Base-by-base conservation (phyloP, 2,113 vertebrate species). In the Xyliphius kryptos region DNA sequence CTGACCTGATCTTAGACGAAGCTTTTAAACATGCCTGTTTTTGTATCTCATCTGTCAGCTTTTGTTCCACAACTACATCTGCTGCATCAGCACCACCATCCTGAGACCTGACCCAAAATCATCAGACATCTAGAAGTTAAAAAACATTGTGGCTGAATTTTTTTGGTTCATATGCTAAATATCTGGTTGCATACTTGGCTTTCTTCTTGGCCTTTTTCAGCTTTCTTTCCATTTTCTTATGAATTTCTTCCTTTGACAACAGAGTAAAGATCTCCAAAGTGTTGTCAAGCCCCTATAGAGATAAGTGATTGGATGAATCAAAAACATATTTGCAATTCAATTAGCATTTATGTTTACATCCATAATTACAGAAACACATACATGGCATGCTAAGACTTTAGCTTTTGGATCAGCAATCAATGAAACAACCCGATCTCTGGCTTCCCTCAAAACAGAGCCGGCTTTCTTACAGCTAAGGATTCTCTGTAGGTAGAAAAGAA, bases 1-100 rank as follows among this genome's bases (percentile, higher is more conserved):
- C 37, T 15, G 58, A 99, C 96, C 95, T 94, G 83, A 99, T 97
- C 81, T 97, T 99, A 58, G 89, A 80, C n/a, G 96, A 93, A 12
- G 94, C 88, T 74, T 80, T 95, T 74, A 99, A 82, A 64, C 80
- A 92, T 16, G 82, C 71, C 47, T 97, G 64, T 21, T 86, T 82
- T 6, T 89, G 73, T 66, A 99, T 92, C 79, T 96, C 88, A 60
- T 99, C 93, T 48, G 22, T 7, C 75, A 74, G 47, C 75, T 44
- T 86, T 83, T 36, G 82, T 70, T 81, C 84, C 82, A 78, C 81
- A 22, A 70, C 56, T 0, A 78, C 69, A 60, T 84, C 81, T 1
- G n/a, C 60, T 1, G 13, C 56, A 36, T 79, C 76, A 32, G 79
- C 82, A 14, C 58, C 76, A 36, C 76, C 82, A 6, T 66, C 84